Evolutionary conservation across 2,888 invertebrate species (phyloP).

Genomic region (Lapara coniferarum): DNA sequence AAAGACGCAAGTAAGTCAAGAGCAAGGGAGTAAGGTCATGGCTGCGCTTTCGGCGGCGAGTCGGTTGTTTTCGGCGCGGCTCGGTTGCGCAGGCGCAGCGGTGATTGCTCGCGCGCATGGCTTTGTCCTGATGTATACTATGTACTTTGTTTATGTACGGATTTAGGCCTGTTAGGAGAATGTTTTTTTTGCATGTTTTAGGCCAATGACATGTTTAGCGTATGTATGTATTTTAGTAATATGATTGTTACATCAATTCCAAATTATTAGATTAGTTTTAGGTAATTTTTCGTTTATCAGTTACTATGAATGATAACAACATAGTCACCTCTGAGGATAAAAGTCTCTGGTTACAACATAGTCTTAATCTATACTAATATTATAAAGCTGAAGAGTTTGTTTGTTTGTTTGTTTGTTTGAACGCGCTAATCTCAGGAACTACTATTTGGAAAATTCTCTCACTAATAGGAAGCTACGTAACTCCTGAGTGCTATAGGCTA

Average conservation of each 20-base stretch:
- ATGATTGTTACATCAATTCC: background rate
- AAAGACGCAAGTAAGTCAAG: constrained; percentile 58
- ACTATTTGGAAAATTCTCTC: too few relatives aligned
- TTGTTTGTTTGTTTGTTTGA: too few relatives aligned
- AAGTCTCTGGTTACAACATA: too few relatives aligned
- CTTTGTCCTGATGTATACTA: constrained; percentile 38
- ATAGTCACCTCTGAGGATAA: too few relatives aligned
- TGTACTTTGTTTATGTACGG: constrained; percentile 36
- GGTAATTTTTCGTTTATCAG: too few relatives aligned
- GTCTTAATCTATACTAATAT: too few relatives aligned
- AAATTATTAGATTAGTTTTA: too few relatives aligned
- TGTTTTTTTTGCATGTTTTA: background rate
- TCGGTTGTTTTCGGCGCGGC: constrained; percentile 59
- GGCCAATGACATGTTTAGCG: background rate
- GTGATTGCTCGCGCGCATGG: constrained; percentile 51
- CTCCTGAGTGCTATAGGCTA: too few relatives aligned
- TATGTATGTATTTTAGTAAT: background rate
- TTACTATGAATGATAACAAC: too few relatives aligned
- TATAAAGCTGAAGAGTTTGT: too few relatives aligned
- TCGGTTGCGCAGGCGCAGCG: constrained; percentile 54
- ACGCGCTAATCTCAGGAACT: too few relatives aligned
- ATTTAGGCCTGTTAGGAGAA: constrained; percentile 25
- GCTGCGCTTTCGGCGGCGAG: constrained; percentile 62
- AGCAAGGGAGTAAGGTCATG: constrained; percentile 75
- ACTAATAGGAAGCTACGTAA: too few relatives aligned